Evolutionary conservation across 53 echinoderm and acorn worm genomes (phyloP).

Genomic region (Holothuria leucospilota): DNA sequence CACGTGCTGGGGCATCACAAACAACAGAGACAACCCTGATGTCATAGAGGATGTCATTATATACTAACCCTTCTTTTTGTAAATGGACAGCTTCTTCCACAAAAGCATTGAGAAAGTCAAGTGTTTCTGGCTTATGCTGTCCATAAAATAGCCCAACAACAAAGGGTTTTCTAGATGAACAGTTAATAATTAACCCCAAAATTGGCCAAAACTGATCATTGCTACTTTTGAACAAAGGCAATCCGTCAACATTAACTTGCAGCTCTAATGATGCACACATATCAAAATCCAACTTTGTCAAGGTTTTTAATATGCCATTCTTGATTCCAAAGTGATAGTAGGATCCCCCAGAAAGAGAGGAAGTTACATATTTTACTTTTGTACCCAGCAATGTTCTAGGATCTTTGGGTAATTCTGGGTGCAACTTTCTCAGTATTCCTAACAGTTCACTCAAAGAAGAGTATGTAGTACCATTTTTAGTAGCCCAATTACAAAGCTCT

Average conservation of each 20-base stretch:
- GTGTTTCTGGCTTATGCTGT: not conserved
- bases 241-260: slow-evolving; percentile 66
- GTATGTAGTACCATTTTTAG: slow-evolving; percentile 40
- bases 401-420: slow-evolving; percentile 59
- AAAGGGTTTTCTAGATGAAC: not conserved
- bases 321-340: slow-evolving; percentile 59
- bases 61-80: slow-evolving; percentile 15
- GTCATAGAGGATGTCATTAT: not conserved
- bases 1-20: slow-evolving; percentile 70
- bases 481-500: slow-evolving; percentile 25
- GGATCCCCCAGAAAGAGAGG: slow-evolving; percentile 55
- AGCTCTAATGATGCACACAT: slow-evolving; percentile 37
- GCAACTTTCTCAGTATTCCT: slow-evolving; percentile 47
- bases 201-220: slow-evolving; percentile 67
- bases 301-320: too few relatives aligned
- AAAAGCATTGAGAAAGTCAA: slow-evolving; percentile 30
- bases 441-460: slow-evolving; percentile 53
- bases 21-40: slow-evolving; percentile 34
- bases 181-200: slow-evolving; percentile 24
- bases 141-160: slow-evolving; percentile 13
- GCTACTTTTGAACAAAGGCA: slow-evolving; percentile 57
- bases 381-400: slow-evolving; percentile 61
- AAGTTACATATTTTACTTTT: not conserved
- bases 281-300: too few relatives aligned
- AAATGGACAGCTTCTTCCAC: slow-evolving; percentile 3